Evolutionary conservation across 2,113 vertebrate species (phyloP).

Genomic region (Brachyhypopomus gauderio): DNA sequence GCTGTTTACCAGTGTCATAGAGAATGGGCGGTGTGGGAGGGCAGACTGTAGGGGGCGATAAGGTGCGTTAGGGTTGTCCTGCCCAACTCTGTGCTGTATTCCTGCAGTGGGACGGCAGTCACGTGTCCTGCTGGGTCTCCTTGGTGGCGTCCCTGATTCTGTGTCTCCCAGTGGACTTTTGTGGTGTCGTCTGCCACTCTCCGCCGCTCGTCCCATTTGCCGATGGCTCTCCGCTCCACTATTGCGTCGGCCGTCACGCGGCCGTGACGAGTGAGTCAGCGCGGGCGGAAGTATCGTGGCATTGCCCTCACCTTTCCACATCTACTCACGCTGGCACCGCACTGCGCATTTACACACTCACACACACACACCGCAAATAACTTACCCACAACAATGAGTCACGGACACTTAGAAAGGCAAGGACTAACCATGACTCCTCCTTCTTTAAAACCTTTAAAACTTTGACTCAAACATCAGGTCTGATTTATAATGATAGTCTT

Average conservation of each 20-base stretch:
- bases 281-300: constrained; percentile 15
- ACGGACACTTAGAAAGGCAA: neutral
- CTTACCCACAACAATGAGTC: constrained; percentile 26
- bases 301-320: constrained; percentile 30
- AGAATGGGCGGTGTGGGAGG: constrained; percentile 17
- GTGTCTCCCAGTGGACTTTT: neutral
- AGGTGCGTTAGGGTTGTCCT: constrained; percentile 8
- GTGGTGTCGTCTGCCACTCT: neutral
- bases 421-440: neutral
- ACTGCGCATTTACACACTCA: constrained; percentile 18
- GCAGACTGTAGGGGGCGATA: constrained; percentile 36
- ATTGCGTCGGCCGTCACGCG: neutral
- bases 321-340: constrained; percentile 31
- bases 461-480: neutral
- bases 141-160: neutral
- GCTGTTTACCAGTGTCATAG: constrained; percentile 31
- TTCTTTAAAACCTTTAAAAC: neutral
- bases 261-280: constrained; percentile 13
- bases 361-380: neutral
- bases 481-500: constrained; percentile 28
- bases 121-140: too few species aligned
- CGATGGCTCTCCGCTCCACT: too few species aligned
- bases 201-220: too few species aligned
- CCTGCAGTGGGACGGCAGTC: neutral
- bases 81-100: neutral